These are phyloP conservation scores for Cephus pulcher DNA, from an alignment of 2,888 invertebrate genomes.

Conservation along the genomic window DNA sequence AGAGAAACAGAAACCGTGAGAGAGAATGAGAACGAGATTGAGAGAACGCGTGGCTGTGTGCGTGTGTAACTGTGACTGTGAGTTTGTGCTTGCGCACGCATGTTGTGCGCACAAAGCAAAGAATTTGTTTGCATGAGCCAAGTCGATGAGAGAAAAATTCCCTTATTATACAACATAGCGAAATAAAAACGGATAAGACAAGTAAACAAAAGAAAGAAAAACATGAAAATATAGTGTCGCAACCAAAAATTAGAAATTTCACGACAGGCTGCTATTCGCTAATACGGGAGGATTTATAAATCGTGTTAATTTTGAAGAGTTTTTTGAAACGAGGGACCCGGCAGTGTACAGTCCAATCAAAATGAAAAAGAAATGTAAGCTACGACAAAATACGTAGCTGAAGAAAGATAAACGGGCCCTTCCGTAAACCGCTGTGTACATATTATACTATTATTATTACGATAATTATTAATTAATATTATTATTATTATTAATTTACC, in stretches of 20 bases:
- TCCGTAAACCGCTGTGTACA: conserved; percentile 58
- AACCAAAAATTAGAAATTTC: conserved; percentile 33
- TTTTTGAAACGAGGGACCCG: conserved; percentile 47
- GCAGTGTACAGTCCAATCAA: conserved; percentile 59
- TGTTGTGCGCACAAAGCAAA: background rate
- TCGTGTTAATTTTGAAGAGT: conserved; percentile 53
- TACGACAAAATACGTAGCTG: conserved; percentile 36
- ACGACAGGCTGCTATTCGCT: conserved; percentile 51
- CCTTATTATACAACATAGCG: background rate
- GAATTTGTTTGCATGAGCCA: background rate
- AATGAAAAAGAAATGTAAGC: conserved; percentile 18
- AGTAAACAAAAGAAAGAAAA: conserved; percentile 17
- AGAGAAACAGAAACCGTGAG: background rate
- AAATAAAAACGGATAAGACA: conserved; percentile 15
- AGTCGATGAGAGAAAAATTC: conserved; percentile 5
- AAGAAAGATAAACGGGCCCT: conserved; percentile 42
- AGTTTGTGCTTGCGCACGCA: background rate
- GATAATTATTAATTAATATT: conserved; percentile 26
- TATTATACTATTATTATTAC: conserved; percentile 58
- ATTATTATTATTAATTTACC: conserved; percentile 55
- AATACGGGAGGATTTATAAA: conserved; percentile 52
- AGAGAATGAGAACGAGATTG: background rate
- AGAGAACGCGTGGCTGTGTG: background rate
- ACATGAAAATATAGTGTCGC: conserved; percentile 23
- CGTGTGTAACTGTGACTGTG: background rate